These are phyloP conservation scores for Sylvietta virens DNA, from an alignment of 2,113 vertebrate species.

Conservation along the genomic window DNA sequence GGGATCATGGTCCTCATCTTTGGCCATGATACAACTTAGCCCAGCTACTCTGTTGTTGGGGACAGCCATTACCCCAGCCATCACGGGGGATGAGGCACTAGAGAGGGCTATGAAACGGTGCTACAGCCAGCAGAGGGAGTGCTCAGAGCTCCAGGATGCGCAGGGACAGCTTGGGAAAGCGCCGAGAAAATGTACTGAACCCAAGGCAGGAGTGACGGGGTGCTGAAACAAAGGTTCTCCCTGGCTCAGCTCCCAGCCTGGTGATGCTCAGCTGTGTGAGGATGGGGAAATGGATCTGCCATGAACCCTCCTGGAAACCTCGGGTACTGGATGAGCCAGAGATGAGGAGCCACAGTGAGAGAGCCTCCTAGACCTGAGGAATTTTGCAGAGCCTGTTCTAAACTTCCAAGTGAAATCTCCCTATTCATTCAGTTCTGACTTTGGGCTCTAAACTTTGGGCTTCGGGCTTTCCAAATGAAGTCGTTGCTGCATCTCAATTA, in stretches of 20 bases:
- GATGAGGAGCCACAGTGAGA: not conserved
- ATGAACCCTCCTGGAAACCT: not conserved
- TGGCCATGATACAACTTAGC: not conserved
- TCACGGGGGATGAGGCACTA: not conserved
- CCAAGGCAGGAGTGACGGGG: accelerated
- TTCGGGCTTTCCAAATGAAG: not conserved
- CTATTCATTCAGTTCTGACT: not conserved
- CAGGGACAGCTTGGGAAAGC: accelerated
- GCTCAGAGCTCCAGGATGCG: not conserved
- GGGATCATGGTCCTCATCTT: not conserved
- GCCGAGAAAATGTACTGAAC: accelerated
- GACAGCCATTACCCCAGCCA: not conserved
- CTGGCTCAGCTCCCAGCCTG: not conserved
- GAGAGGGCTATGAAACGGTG: not conserved
- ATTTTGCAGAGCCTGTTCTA: not conserved
- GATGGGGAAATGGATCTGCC: not conserved
- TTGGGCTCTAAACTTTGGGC: not conserved
- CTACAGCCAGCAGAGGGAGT: conserved; percentile 31
- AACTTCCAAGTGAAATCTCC: not conserved
- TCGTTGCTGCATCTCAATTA: not conserved
- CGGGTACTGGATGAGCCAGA: accelerated
- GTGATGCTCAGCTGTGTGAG: not conserved
- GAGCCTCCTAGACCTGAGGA: not conserved
- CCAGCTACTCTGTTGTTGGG: not conserved
- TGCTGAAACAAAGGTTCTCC: not conserved